Evolutionary conservation across 2,888 invertebrate genomes (phyloP), one percentile per base, ranked within the genome.

Genomic region (Hypsopygia costalis): DNA sequence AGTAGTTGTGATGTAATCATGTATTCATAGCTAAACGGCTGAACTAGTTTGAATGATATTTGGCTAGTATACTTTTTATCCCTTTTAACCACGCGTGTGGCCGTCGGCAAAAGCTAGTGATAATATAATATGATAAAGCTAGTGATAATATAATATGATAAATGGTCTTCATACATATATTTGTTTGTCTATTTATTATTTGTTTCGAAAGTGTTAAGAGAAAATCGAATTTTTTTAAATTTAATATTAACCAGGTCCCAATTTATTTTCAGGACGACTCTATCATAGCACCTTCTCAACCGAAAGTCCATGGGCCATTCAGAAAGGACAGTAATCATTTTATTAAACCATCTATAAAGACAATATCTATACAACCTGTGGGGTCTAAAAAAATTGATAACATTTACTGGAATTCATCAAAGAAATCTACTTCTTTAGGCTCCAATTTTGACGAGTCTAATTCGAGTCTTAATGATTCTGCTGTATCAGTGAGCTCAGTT

Each of bases 211-310:
- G n/a, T n/a, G n/a, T n/a, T n/a, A n/a, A n/a, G n/a, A n/a, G n/a
- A n/a, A n/a, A n/a, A n/a, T n/a, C n/a, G n/a, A n/a, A n/a, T n/a
- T n/a, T n/a, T n/a, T n/a, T n/a, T n/a, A n/a, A n/a, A n/a, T n/a
- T n/a, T n/a, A n/a, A n/a, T n/a, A n/a, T n/a, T n/a, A n/a, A n/a
- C n/a, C n/a, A n/a, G n/a, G n/a, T n/a, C n/a, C n/a, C n/a, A n/a
- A 11, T 39, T 12, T 28, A 27, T 44, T 82, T 77, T 12, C 72
- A 87, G 87, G 87, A 88, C 38, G 85, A 85, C 35, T 86, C 87
- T 0, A 77, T 81, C 45, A 58, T 80, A 40, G 62, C 60, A 31
- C 62, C 73, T 38, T 74, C 81, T 44, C 81, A 81, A 51, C 57
- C 65, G 7, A 72, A 67, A 51, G 40, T 46, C 37, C 51, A 47